phyloP scores from a whole-genome alignment of 2,888 invertebrate genomes.

The Drosophila nigricruria region DNA sequence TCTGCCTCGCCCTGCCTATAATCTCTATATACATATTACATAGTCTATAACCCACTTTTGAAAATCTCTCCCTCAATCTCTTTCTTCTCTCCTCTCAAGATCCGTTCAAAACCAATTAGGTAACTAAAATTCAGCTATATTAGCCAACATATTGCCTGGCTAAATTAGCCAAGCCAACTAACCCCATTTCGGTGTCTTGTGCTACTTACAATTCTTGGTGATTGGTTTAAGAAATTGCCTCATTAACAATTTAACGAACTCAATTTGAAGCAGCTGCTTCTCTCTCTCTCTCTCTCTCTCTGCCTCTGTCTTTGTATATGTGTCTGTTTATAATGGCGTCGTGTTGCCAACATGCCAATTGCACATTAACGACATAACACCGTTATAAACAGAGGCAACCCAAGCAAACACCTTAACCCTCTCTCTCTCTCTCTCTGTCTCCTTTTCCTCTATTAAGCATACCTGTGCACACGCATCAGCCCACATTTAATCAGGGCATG shows the following conservation, averaged over 20 bases:
- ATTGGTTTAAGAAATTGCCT: constrained; percentile 67
- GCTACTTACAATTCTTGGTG: constrained; percentile 32
- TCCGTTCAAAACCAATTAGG: not conserved
- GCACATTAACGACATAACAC: constrained; percentile 83
- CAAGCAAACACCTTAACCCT: not conserved
- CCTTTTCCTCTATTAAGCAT: not conserved
- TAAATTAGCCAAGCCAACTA: not conserved
- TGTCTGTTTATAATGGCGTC: constrained; percentile 38
- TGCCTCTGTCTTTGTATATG: not conserved
- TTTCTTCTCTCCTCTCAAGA: not conserved
- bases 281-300: not conserved
- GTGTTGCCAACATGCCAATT: constrained; percentile 83
- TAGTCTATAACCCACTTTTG: not conserved
- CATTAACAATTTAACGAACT: constrained; percentile 75
- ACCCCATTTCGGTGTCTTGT: not conserved
- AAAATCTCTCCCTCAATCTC: not conserved
- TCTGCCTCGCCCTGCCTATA: no score
- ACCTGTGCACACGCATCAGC: constrained; percentile 19
- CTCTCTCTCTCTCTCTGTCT: not conserved
- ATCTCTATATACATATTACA: no score
- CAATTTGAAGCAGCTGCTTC: constrained; percentile 58
- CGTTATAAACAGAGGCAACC: constrained; percentile 69
- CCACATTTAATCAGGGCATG: constrained; percentile 52
- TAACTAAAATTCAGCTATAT: not conserved
- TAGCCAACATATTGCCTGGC: not conserved